These are phyloP conservation scores for Volucella inanis DNA, from an alignment of 2,888 invertebrate species.

Conservation along the genomic window DNA sequence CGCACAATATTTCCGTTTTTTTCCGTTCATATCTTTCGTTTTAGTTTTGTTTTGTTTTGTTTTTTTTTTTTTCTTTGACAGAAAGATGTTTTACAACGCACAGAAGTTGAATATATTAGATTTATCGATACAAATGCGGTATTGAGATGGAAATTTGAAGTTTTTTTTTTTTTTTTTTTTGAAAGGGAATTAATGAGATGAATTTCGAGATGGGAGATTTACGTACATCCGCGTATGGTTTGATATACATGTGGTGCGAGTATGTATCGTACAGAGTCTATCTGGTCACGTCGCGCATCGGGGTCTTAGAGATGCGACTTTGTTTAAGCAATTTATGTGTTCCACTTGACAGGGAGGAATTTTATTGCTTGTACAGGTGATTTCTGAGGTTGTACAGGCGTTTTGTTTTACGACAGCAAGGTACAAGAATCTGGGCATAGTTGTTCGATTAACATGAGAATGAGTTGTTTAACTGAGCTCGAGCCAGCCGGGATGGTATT, in stretches of 20 bases:
- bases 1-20: not conserved
- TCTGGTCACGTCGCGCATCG: too few species aligned
- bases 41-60: not conserved
- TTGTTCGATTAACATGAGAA: slow-evolving; percentile 40
- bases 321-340: slow-evolving; percentile 5
- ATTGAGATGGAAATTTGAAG: slow-evolving; percentile 65
- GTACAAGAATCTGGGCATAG: not conserved
- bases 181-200: slow-evolving; percentile 52
- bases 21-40: too few species aligned
- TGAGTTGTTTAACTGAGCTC: not conserved
- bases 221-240: slow-evolving; percentile 30
- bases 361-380: slow-evolving; percentile 32
- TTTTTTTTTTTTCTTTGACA: slow-evolving; percentile 20
- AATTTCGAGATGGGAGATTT: slow-evolving; percentile 25
- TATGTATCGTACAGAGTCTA: too few species aligned
- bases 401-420: slow-evolving; percentile 23
- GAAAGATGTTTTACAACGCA: slow-evolving; percentile 51
- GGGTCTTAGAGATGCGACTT: not conserved
- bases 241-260: too few species aligned
- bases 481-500: slow-evolving; percentile 26
- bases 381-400: not conserved
- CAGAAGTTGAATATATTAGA: slow-evolving; percentile 70
- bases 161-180: not conserved
- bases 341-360: slow-evolving; percentile 24
- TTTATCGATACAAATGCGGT: slow-evolving; percentile 13